Base-by-base conservation (phyloP, 2,888 invertebrate species). In the Eupithecia pulchellata region DNA sequence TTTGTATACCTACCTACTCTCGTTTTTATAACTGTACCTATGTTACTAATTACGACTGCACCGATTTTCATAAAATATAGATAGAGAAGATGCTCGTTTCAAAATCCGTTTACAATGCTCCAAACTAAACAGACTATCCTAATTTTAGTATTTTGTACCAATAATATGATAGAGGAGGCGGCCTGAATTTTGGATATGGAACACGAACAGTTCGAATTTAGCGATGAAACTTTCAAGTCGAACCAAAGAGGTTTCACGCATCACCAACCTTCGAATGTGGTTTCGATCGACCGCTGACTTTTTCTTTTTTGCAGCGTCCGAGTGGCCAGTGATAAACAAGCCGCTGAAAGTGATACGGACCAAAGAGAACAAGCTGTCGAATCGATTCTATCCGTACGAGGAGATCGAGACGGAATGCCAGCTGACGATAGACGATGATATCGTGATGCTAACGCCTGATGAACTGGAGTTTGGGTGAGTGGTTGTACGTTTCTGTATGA, bases 321-420 rank as follows among this genome's bases (percentile, higher is more conserved):
- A 96, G 77, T 99, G 99, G 97, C 99, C 99, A 17, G 97, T 97
- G 83, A 97, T 98, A 75, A 95, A 95, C 74, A 98, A 98, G 92
- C 98, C 98, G 3, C 89, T 99, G 71, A 98, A 98, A 94, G 96
- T 99, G 63, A 97, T 99, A 77, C 96, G 97, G 88, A 98, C 99
- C 3, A 96, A 96, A 81, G 97, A 97, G 82, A 99, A 99, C 91
- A 97, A 97, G 88, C 93, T 99, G 65, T 99, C 99, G n/a, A 99
- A 99, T 91, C 94, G 99, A 78, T 99, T 99, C 93, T 98, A 96
- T 90, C 99, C 99, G 0, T 99, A 98, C 90, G 97, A 97, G 84
- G 99, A 99, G 89, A 99, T 99, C 77, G 98, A 99, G 95, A 99
- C 99, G 0, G 99, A 99, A 91, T 98, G 98, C 64, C 97, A 99